Conservation (phyloP, 2,888 invertebrate genomes). For the Drosophila kanekoi region DNA sequence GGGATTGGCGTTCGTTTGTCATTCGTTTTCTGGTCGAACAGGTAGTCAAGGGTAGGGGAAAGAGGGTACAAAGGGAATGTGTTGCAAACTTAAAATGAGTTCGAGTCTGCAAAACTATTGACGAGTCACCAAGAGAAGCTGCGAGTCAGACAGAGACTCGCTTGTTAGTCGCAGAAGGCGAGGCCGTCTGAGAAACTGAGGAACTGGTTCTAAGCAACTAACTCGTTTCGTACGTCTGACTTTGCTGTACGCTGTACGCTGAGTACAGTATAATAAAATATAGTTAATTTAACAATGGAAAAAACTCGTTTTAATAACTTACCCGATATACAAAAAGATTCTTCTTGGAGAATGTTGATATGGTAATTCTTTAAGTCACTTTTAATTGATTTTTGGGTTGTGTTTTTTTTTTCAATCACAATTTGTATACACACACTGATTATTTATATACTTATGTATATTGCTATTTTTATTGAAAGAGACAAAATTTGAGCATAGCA, state of each 20-base stretch:
- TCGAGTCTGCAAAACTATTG: constrained; percentile 7
- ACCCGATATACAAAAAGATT: constrained; percentile 50
- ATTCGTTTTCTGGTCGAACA: constrained; percentile 21
- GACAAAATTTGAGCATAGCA: constrained; percentile 55
- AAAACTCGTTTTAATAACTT: constrained; percentile 60
- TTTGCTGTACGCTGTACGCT: constrained; percentile 20
- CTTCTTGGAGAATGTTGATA: constrained; percentile 31
- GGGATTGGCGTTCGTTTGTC: not conserved
- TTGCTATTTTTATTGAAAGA: constrained; percentile 55
- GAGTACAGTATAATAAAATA: constrained; percentile 34
- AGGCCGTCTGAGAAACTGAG: constrained; percentile 58
- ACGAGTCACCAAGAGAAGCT: constrained; percentile 32
- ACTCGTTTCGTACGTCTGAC: constrained; percentile 60
- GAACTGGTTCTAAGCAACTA: constrained; percentile 73
- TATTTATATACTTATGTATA: constrained; percentile 16
- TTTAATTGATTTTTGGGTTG: constrained; percentile 9
- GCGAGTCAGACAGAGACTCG: constrained; percentile 46
- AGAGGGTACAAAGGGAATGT: too few relatives aligned
- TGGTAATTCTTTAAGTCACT: constrained; percentile 33
- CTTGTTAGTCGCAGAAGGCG: constrained; percentile 34
- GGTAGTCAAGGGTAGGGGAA: too few relatives aligned
- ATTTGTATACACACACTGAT: constrained; percentile 5
- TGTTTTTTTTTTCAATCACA: constrained; percentile 24
- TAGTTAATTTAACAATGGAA: constrained; percentile 13
- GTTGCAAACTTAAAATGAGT: constrained; percentile 10